These are phyloP conservation scores for Mylabris sibirica DNA, from an alignment of 2,888 invertebrate genomes.

Conservation along the genomic window DNA sequence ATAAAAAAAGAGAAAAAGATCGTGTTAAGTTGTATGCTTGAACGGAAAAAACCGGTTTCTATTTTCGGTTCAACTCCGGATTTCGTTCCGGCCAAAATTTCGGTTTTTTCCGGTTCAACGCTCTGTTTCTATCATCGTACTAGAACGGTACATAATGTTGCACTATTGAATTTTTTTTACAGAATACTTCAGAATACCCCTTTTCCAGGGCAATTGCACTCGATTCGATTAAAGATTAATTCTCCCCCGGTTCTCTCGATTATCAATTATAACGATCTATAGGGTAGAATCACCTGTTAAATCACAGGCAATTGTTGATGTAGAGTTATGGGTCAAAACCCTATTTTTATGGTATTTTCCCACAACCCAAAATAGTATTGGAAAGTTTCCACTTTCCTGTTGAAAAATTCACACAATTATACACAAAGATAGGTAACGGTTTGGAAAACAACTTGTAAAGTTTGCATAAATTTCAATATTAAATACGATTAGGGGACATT, in stretches of 20 bases:
- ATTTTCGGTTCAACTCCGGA: no score
- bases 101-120: no score
- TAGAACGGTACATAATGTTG: no score
- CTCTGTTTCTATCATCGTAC: no score
- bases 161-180: no score
- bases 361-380: background rate
- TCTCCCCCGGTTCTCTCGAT: background rate
- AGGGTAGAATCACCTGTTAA: background rate
- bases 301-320: background rate
- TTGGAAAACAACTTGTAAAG: background rate
- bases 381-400: background rate
- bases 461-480: conserved; percentile 12
- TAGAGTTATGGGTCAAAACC: background rate
- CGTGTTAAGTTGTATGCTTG: no score
- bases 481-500: conserved; percentile 5
- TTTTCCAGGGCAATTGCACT: no score
- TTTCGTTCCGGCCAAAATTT: no score
- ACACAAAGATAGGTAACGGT: background rate
- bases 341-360: background rate
- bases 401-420: background rate
- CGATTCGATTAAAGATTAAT: background rate
- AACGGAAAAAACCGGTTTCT: no score
- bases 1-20: no score
- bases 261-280: no score
- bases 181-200: no score